These are phyloP conservation scores for Alectura lathami DNA, from an alignment of 2,113 vertebrate genomes.

Conservation along the genomic window DNA sequence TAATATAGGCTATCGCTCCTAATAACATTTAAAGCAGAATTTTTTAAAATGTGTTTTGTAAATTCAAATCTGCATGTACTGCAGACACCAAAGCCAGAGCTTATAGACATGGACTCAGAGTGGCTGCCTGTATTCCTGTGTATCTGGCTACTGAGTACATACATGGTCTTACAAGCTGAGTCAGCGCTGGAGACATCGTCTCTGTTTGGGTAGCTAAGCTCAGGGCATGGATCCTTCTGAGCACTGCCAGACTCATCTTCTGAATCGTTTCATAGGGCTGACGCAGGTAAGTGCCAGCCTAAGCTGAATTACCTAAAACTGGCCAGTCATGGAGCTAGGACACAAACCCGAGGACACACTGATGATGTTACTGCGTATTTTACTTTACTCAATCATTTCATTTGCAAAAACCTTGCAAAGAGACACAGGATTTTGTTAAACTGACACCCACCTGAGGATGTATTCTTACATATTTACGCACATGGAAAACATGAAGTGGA, in stretches of 20 bases:
- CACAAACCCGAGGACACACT: not conserved
- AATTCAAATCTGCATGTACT: not conserved
- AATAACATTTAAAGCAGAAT: not conserved
- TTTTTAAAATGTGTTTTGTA: not conserved
- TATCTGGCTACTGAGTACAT: not conserved
- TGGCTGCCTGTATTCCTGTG: not conserved
- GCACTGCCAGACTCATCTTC: not conserved
- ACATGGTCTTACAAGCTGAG: not conserved
- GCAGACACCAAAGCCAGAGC: not conserved
- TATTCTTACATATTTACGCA: not conserved
- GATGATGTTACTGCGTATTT: not conserved
- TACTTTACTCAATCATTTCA: not conserved
- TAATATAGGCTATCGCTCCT: not conserved
- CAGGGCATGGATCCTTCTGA: not conserved
- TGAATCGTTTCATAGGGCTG: not conserved
- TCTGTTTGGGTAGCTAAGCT: not conserved
- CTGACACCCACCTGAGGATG: not conserved
- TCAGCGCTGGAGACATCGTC: accelerated
- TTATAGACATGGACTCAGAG: not conserved
- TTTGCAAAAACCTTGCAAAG: not conserved
- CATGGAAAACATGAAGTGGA: not conserved
- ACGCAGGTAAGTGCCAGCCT: not conserved
- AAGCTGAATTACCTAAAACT: not conserved
- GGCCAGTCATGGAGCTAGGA: not conserved
- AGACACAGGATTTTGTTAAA: not conserved